Conservation (phyloP, 2,888 invertebrate genomes). For the Agriopis marginaria region DNA sequence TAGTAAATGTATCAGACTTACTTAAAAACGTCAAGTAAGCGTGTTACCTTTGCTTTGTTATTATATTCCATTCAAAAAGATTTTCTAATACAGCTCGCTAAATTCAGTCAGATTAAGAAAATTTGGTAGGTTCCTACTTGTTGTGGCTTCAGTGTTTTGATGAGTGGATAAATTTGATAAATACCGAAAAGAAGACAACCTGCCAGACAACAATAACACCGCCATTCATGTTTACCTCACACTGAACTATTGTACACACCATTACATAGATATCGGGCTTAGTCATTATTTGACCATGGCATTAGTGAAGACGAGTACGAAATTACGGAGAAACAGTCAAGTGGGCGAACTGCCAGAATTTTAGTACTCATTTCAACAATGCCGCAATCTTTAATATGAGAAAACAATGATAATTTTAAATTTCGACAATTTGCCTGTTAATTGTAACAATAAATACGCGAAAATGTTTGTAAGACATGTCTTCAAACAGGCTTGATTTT, state of each 20-base stretch:
- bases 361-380: constrained; percentile 11
- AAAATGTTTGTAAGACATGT: constrained; percentile 12
- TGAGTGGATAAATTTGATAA: background rate
- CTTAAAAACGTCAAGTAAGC: too few relatives aligned
- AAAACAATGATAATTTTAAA: constrained; percentile 21
- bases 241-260: background rate
- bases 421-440: background rate
- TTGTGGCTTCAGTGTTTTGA: background rate
- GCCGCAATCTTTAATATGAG: constrained; percentile 1
- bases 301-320: constrained; percentile 29
- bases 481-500: constrained; percentile 14
- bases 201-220: constrained; percentile 1
- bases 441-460: background rate
- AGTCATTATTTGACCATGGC: constrained; percentile 39
- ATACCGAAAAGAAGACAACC: background rate
- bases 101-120: background rate
- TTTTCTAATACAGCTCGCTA: background rate
- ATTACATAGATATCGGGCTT: constrained; percentile 12
- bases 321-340: constrained; percentile 11
- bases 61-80: background rate
- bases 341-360: constrained; percentile 29
- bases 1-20: too few relatives aligned
- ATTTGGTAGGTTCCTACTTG: background rate
- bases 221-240: constrained; percentile 7
- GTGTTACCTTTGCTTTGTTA: too few relatives aligned